Evolutionary conservation across 2,888 invertebrate species (phyloP).

Genomic region (Octodonta nipae): DNA sequence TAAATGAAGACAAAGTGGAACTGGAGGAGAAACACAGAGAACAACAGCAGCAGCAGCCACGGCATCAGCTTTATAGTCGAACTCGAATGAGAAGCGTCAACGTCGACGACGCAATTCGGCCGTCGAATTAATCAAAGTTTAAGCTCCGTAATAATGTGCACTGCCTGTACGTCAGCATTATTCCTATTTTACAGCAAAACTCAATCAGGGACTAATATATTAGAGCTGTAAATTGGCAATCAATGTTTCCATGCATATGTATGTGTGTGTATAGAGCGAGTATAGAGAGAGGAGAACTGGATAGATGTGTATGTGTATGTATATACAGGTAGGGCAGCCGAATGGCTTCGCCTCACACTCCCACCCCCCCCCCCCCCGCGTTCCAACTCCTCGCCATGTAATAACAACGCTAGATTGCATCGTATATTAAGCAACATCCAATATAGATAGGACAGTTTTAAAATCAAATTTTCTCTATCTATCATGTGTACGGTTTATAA

Average conservation of each 20-base stretch:
- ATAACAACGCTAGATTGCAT: conserved; percentile 38
- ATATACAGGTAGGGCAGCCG: conserved; percentile 17
- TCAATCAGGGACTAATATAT: conserved; percentile 41
- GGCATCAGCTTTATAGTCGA: too few relatives aligned
- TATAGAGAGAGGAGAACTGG: conserved; percentile 3
- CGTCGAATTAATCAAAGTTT: conserved; percentile 39
- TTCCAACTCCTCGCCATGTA: conserved; percentile 29
- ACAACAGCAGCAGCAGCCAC: too few relatives aligned
- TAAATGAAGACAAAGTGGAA: too few relatives aligned
- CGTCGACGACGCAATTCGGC: conserved; percentile 31
- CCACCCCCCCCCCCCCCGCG: conserved; percentile 6
- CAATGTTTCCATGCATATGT: conserved; percentile 40
- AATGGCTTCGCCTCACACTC: conserved; percentile 2
- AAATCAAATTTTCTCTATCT: conserved; percentile 39
- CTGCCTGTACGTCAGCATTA: conserved; percentile 37
- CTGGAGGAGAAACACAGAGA: too few relatives aligned
- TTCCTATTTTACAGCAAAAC: conserved; percentile 40
- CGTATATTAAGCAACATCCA: conserved; percentile 39
- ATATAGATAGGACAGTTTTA: conserved; percentile 37
- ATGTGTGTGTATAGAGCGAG: conserved; percentile 29
- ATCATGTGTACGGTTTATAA: conserved; percentile 36
- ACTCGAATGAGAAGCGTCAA: conserved; percentile 15
- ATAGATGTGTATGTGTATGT: too few relatives aligned
- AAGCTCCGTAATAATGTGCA: conserved; percentile 37
- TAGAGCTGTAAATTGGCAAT: conserved; percentile 41